These are phyloP conservation scores for Zygothrica quintamaculata DNA, from an alignment of 2,888 invertebrate genomes.

Conservation along the genomic window DNA sequence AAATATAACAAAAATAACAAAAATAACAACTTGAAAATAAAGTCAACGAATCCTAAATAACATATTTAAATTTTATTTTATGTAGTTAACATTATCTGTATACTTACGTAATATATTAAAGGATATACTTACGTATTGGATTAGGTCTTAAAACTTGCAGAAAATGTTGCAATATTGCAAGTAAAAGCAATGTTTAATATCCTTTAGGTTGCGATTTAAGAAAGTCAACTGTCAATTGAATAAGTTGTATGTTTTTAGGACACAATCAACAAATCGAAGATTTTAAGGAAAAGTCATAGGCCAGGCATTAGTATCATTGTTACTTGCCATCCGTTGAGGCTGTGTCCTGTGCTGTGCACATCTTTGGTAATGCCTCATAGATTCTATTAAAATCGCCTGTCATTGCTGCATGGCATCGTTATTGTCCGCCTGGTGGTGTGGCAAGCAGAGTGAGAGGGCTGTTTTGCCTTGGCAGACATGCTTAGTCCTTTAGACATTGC, in stretches of 20 bases:
- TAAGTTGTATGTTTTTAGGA: slow-evolving; percentile 19
- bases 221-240: slow-evolving; percentile 42
- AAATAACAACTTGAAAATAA: too few species aligned
- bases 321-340: too few species aligned
- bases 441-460: slow-evolving; percentile 1
- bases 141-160: too few species aligned
- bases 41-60: too few species aligned
- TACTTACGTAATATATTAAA: too few species aligned
- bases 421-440: slow-evolving; percentile 59
- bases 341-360: not conserved
- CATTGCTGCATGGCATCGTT: slow-evolving; percentile 75
- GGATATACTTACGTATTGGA: too few species aligned
- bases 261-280: slow-evolving; percentile 42
- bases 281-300: slow-evolving; percentile 39
- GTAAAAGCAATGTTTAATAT: too few species aligned
- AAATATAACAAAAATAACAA: too few species aligned
- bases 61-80: too few species aligned
- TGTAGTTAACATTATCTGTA: too few species aligned
- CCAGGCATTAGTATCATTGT: slow-evolving; percentile 49
- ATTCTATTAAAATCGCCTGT: slow-evolving; percentile 83
- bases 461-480: slow-evolving; percentile 67
- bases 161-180: too few species aligned
- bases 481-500: slow-evolving; percentile 62
- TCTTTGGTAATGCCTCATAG: slow-evolving; percentile 22
- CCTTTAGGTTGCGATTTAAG: too few species aligned